phyloP scores from a whole-genome alignment of 2,888 invertebrate genomes.

The Acholoe squamosa region DNA sequence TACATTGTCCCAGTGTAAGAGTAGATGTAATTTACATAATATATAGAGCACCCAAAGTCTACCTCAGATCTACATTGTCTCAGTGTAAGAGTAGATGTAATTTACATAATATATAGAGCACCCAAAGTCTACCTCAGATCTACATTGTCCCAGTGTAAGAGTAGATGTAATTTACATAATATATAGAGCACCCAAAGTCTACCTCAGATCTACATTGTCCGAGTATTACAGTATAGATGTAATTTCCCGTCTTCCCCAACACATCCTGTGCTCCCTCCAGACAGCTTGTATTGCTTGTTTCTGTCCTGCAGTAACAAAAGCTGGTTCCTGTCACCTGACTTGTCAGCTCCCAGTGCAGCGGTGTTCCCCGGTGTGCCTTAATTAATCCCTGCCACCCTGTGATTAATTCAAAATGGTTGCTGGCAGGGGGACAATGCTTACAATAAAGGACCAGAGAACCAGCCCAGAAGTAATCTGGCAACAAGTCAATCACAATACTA shows the following conservation, averaged over 20 bases:
- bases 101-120: too few species aligned
- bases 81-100: too few species aligned
- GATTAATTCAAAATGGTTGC: background rate
- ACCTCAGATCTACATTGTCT: too few species aligned
- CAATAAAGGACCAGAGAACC: background rate
- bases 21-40: too few species aligned
- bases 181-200: too few species aligned
- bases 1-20: too few species aligned
- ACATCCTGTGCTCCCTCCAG: background rate
- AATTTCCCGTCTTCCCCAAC: background rate
- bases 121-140: too few species aligned
- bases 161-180: too few species aligned
- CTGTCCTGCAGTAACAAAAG: background rate
- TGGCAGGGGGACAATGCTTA: background rate
- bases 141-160: too few species aligned
- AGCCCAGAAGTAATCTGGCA: background rate
- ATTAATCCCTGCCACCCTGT: background rate
- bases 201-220: too few species aligned
- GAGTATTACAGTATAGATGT: too few species aligned
- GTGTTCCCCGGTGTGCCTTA: background rate
- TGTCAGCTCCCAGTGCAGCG: background rate
- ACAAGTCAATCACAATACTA: background rate
- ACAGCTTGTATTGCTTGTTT: background rate
- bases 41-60: too few species aligned
- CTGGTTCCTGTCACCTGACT: background rate